These are phyloP conservation scores for Meghimatium bilineatum DNA, from an alignment of 2,888 invertebrate species.

Conservation along the genomic window DNA sequence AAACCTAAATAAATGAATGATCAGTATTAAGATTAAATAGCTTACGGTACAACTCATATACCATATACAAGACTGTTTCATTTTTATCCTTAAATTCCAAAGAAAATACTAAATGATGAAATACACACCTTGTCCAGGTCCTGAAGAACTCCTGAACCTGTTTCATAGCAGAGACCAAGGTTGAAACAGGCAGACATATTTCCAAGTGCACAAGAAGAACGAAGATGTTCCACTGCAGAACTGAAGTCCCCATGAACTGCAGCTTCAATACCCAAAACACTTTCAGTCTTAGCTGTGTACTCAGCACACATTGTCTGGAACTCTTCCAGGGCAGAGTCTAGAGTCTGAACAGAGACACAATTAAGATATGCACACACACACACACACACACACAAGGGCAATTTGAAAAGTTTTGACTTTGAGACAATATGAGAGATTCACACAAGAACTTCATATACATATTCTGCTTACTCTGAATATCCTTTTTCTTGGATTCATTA, in stretches of 20 bases:
- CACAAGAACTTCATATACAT: too few species aligned
- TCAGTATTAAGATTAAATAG: too few species aligned
- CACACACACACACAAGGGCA: too few species aligned
- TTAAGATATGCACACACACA: too few species aligned
- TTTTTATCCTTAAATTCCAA: too few species aligned
- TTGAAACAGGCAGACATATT: conserved; percentile 81
- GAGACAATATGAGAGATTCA: too few species aligned
- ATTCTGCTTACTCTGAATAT: too few species aligned
- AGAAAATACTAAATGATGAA: background rate
- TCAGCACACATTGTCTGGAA: conserved; percentile 62
- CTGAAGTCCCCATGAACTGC: conserved; percentile 59
- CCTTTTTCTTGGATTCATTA: too few species aligned
- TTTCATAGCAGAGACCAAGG: conserved; percentile 84
- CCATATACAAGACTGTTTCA: too few species aligned
- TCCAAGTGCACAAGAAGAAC: conserved; percentile 73
- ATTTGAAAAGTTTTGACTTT: too few species aligned
- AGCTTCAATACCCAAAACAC: conserved; percentile 61
- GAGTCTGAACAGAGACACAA: conserved; percentile 37
- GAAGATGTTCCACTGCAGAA: conserved; percentile 60
- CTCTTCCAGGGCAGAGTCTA: conserved; percentile 61
- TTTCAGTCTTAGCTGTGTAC: conserved; percentile 61
- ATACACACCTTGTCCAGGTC: conserved; percentile 79
- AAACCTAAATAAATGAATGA: too few species aligned
- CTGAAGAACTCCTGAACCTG: conserved; percentile 82
- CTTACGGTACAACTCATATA: too few species aligned